These are phyloP conservation scores for Triplophysa bombifrons DNA, from an alignment of 2,797 vertebrate genomes.

Conservation along the genomic window DNA sequence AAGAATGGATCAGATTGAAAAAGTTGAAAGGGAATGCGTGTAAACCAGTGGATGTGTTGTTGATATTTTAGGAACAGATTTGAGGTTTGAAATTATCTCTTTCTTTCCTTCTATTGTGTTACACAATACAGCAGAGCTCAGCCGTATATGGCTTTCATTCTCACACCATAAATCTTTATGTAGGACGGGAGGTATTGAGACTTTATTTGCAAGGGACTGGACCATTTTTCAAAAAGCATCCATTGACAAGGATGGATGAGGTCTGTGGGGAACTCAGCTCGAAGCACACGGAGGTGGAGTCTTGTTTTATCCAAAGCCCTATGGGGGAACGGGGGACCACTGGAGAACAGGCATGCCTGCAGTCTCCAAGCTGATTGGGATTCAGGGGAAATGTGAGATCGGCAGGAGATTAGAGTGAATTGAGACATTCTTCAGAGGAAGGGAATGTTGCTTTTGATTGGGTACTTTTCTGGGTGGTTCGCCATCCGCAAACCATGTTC, in stretches of 20 bases:
- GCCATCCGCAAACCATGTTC: slow-evolving; percentile 55
- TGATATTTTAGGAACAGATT: slow-evolving; percentile 5
- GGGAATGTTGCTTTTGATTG: slow-evolving; percentile 46
- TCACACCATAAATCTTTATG: slow-evolving; percentile 28
- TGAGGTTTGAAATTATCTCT: slow-evolving; percentile 2
- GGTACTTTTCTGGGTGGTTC: slow-evolving; percentile 48
- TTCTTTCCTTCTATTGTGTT: slow-evolving; percentile 5
- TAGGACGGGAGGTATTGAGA: background rate
- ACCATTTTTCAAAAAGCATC: slow-evolving; percentile 32
- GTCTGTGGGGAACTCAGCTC: slow-evolving; percentile 26
- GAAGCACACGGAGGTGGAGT: slow-evolving; percentile 2
- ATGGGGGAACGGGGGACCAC: slow-evolving; percentile 24
- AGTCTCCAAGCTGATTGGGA: slow-evolving; percentile 41
- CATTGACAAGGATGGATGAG: slow-evolving; percentile 39
- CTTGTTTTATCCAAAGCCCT: slow-evolving; percentile 36
- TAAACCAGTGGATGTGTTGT: slow-evolving; percentile 26
- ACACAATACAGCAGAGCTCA: background rate
- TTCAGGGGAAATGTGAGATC: slow-evolving; percentile 42
- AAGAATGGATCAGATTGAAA: background rate
- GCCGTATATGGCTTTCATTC: slow-evolving; percentile 24
- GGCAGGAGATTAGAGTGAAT: slow-evolving; percentile 54
- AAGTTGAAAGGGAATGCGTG: background rate
- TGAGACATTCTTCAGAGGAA: slow-evolving; percentile 53
- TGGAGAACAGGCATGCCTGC: slow-evolving; percentile 33
- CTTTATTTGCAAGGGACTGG: slow-evolving; percentile 29